phyloP scores from a whole-genome alignment of 1,140 invertebrate species.

The Saxidomus purpurata region DNA sequence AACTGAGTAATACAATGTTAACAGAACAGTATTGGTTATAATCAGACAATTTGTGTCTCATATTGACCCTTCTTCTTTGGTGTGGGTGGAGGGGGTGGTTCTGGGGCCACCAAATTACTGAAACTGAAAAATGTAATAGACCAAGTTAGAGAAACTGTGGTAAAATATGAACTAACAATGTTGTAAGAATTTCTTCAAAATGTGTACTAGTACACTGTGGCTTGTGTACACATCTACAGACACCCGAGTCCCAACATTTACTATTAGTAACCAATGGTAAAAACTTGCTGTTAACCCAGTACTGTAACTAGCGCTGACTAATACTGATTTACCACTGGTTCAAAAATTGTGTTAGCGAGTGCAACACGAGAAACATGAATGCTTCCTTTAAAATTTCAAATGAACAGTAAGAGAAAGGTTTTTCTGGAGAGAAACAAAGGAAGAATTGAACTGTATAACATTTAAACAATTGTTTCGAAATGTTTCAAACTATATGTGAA shows the following conservation, averaged over 20 bases:
- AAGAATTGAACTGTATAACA: background rate
- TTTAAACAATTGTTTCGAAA: background rate
- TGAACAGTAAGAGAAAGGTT: too few species aligned
- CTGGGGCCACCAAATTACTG: slow-evolving; percentile 79
- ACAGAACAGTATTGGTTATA: background rate
- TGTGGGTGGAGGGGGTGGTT: slow-evolving; percentile 70
- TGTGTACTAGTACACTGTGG: too few species aligned
- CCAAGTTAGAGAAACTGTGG: background rate
- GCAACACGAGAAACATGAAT: too few species aligned
- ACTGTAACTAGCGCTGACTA: too few species aligned
- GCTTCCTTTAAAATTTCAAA: too few species aligned
- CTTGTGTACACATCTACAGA: too few species aligned
- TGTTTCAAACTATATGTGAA: background rate
- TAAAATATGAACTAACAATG: too few species aligned
- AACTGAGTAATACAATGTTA: background rate
- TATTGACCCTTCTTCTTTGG: slow-evolving; percentile 60
- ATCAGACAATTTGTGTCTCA: slow-evolving; percentile 73
- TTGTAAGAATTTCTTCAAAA: too few species aligned
- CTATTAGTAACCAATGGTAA: background rate
- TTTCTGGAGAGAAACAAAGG: too few species aligned
- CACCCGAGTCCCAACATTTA: too few species aligned
- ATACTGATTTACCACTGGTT: too few species aligned
- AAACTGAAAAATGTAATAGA: slow-evolving; percentile 77
- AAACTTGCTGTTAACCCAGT: background rate
- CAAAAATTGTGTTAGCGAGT: too few species aligned